phyloP scores from a whole-genome alignment of 2,888 invertebrate species.

The Nephrotoma guestfalica region DNA sequence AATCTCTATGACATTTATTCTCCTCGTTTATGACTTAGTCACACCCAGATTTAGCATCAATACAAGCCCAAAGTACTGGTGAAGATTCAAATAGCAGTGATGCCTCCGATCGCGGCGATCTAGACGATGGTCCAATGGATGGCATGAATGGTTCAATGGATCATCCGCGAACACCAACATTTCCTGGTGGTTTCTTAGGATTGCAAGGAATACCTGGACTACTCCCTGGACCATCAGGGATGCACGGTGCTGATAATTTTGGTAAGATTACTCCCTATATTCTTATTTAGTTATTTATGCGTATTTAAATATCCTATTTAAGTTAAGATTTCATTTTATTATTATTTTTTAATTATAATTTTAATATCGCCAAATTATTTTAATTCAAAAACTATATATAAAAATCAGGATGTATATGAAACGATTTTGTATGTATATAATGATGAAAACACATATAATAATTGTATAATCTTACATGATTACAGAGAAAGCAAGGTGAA shows the following conservation, averaged over 20 bases:
- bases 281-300: neutral
- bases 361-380: neutral
- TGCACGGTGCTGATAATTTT: conserved; percentile 66
- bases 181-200: conserved; percentile 65
- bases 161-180: conserved; percentile 53
- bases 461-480: neutral
- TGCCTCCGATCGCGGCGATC: conserved; percentile 52
- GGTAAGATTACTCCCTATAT: conserved; percentile 41
- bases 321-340: neutral
- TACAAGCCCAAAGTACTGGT: conserved; percentile 55
- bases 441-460: neutral
- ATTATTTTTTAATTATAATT: neutral
- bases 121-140: conserved; percentile 44
- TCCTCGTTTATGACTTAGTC: conserved; percentile 27
- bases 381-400: neutral
- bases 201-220: conserved; percentile 66
- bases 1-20: neutral
- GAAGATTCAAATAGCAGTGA: conserved; percentile 77
- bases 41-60: conserved; percentile 40
- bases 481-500: neutral
- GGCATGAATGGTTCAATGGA: conserved; percentile 49
- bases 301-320: neutral
- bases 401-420: neutral
- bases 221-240: conserved; percentile 75
- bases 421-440: neutral